Evolutionary conservation across 2,113 vertebrate species (phyloP).

Genomic region (Cyanocitta stelleri): DNA sequence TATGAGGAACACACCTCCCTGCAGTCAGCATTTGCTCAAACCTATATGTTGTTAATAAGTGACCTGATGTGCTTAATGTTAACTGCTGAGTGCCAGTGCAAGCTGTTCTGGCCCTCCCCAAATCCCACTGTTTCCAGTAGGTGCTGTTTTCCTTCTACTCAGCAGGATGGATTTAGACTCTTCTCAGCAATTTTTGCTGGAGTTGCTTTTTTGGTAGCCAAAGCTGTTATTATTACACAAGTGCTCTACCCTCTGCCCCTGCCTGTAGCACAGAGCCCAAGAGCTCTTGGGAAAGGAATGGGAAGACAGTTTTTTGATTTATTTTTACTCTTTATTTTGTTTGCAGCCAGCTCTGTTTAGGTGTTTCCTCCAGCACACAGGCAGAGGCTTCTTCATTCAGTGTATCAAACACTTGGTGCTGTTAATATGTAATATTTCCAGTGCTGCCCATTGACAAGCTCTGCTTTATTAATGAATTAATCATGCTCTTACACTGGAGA

Average conservation of each 20-base stretch:
- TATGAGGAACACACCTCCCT: constrained; percentile 45
- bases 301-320: not conserved
- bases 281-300: not conserved
- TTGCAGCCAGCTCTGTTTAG: not conserved
- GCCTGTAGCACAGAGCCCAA: not conserved
- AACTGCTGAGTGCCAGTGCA: not conserved
- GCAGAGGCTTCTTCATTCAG: not conserved
- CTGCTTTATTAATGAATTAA: constrained; percentile 44
- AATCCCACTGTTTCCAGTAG: not conserved
- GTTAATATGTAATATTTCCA: not conserved
- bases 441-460: not conserved
- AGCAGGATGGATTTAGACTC: not conserved
- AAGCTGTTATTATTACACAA: not conserved
- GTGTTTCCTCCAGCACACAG: not conserved
- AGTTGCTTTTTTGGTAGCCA: constrained; percentile 10
- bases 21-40: constrained; percentile 48
- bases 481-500: not conserved
- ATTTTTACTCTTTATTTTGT: not conserved
- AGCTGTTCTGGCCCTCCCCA: not conserved
- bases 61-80: not conserved
- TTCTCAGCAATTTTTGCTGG: constrained; percentile 27
- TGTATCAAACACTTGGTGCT: not conserved
- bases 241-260: not conserved
- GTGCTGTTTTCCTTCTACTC: constrained; percentile 15
- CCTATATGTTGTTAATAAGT: not conserved